Evolutionary conservation across 2,888 invertebrate genomes (phyloP), one percentile per base, ranked within the genome.

Genomic region (Ypsolopha sequella): DNA sequence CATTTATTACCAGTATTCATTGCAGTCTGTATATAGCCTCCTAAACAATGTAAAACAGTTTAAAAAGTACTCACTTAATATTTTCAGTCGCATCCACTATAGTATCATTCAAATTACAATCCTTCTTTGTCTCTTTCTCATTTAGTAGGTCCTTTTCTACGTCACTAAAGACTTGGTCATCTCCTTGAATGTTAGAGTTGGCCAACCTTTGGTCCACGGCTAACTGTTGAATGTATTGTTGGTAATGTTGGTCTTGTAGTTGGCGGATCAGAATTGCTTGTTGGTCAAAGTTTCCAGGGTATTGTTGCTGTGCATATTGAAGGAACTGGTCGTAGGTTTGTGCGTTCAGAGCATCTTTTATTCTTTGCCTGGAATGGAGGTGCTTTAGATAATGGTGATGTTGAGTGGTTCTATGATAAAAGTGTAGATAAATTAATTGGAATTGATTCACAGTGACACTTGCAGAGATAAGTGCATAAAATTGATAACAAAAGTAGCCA

Each of bases 161-260:
- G 51, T 70, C 70, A 8, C 13, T 43, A 6, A 11, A 11, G n/a
- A 6, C n/a, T 24, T 24, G 24, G 8, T n/a, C 34, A 33, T 46
- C 35, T 6, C n/a, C 34, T 6, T 66, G 70, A 36, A 82, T 65
- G 55, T 67, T 77, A 0, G 79, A 74, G 14, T 47, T 43, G 35
- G 45, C 36, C 45, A 45, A 38, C 6, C 38, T 8, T 46, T 81
- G 72, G 54, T 85, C 81, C 1, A 88, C 84, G 0, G 91, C 92
- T 41, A 98, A 85, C 75, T 99, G 99, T 65, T 98, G 96, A 91
- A 99, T 97, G 76, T 99, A 99, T 70, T 99, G 98, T 71, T 98
- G 96, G 74, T 98, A 99, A 78, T 99, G 99, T 68, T 99, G 98
- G 63, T 98, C 98, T 80, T 99, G 99, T 46, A 99, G 85, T 71